Evolutionary conservation across 37 sponge, comb jelly and placozoan species (phyloP), one percentile per base, ranked within the genome.

Genomic region (Haliclona indistincta): DNA sequence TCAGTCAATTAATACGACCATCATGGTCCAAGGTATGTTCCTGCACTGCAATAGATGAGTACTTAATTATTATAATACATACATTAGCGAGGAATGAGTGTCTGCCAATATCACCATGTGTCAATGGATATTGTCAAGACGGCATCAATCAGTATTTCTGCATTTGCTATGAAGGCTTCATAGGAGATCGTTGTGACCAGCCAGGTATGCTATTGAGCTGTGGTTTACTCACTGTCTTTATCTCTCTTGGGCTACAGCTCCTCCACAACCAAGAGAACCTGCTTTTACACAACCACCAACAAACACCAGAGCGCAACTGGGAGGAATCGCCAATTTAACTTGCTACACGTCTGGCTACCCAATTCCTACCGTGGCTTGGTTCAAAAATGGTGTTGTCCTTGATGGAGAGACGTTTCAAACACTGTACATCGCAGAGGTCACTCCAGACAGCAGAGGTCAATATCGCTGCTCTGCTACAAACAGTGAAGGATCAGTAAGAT

Each of bases 71-170:
- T 55, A 22, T 38, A n/a, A n/a, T n/a, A n/a, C n/a, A n/a, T n/a
- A n/a, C n/a, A n/a, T n/a, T n/a, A 80, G 80, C 13, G 23, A 34
- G 32, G 32, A 56, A 80, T 70, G 71, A 80, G 22, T 80, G 80
- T 70, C 6, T 26, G 19, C 51, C 10, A 52, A 28, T n/a, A 34
- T 47, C 63, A 32, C 81, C 81, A 17, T 81, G 81, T 64, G 73
- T 54, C 5, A 62, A 81, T 64, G 81, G 81, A 52, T 58, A 58
- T n/a, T 58, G 60, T 58, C 6, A 25, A 25, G 60, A 58, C n/a
- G 60, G 25, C 11, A 26, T 25, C 23, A 58, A 58, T n/a, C 6
- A 11, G 13, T 58, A 58, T 58, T 58, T n/a, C 25, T 58, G 60
- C n/a, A 6, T 25, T 25, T 58, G 60, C n/a, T 20, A 6, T 58